Percentiles rank a stretch among this genome's conserved stretches.
These are phyloP conservation scores for Sepiola atlantica DNA, from an alignment of 2,888 invertebrate genomes.

Conservation along the genomic window DNA sequence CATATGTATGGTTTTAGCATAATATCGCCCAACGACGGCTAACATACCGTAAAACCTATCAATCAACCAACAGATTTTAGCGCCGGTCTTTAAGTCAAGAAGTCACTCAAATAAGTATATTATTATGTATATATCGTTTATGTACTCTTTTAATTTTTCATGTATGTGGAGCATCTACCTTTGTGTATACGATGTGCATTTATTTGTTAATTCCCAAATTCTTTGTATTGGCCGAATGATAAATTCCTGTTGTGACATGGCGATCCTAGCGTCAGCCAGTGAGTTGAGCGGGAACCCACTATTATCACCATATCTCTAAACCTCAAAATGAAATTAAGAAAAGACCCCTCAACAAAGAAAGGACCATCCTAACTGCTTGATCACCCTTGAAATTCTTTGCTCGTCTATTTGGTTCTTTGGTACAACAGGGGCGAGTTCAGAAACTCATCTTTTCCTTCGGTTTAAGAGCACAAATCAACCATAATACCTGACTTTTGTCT, in stretches of 20 bases:
- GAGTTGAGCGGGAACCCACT: conserved; percentile 43
- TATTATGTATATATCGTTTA: background rate
- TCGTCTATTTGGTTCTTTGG: background rate
- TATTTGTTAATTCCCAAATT: conserved; percentile 3
- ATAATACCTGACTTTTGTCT: background rate
- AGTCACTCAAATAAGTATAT: background rate
- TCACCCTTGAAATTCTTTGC: background rate
- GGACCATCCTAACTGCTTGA: background rate
- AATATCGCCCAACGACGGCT: too few species aligned
- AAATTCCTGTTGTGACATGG: conserved; percentile 46
- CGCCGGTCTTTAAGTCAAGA: too few species aligned
- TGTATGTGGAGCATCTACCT: background rate
- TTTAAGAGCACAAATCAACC: background rate
- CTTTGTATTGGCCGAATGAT: conserved; percentile 13
- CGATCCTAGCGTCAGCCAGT: conserved; percentile 44
- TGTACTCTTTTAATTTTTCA: background rate
- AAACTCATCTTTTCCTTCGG: too few species aligned
- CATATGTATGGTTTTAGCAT: too few species aligned
- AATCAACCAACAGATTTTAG: too few species aligned
- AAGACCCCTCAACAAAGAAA: background rate
- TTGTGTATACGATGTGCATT: background rate
- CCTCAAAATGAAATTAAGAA: background rate
- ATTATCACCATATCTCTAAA: background rate
- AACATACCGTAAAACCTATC: too few species aligned
- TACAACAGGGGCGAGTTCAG: background rate